Evolutionary conservation across 30 jellyfish, hydroid and myxozoan species (phyloP), one percentile per base, ranked within the genome.

Genomic region (Morbakka virulenta): DNA sequence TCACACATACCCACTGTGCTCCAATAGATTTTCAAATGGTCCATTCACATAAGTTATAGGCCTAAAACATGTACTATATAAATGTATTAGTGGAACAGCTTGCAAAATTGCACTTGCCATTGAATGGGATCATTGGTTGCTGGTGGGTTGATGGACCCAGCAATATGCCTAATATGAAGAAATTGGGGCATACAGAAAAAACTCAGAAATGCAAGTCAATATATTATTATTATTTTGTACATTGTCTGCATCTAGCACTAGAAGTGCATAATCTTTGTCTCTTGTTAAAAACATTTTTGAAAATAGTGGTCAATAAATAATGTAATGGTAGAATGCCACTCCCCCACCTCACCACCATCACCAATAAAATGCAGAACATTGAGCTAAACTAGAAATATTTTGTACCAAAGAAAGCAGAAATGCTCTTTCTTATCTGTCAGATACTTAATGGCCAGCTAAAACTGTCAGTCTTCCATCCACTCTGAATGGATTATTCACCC

Each of bases 361-460:
- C 28, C 79, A 74, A 74, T 69, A 79, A 28, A 51, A 47, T 24
- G 86, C 82, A 11, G 62, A 49, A 23, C 52, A 24, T 53, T 79
- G 52, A 33, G 34, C 27, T 25, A 32, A 36, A 24, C 84, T 77
- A 29, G 74, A 77, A 26, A 33, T 3, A 11, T 65, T 31, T 63
- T 20, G 61, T 20, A 66, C 49, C 30, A 33, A 47, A 4, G 73
- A 77, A 77, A 72, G 89, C 21, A 66, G 61, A 29, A 77, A 53
- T 1, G 84, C 89, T 20, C 84, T 77, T 14, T 72, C 62, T 17
- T 52, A 64, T n/a, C 21, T 77, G 47, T 77, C 89, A 77, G 89
- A 77, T 48, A 64, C 89, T 28, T 57, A 72, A 11, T 77, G 89
- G 89, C 62, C 89, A 2, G 82, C 89, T 13, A 35, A 72, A 50